phyloP scores from a whole-genome alignment of 2,797 vertebrate genomes.

The Meda fulgida region DNA sequence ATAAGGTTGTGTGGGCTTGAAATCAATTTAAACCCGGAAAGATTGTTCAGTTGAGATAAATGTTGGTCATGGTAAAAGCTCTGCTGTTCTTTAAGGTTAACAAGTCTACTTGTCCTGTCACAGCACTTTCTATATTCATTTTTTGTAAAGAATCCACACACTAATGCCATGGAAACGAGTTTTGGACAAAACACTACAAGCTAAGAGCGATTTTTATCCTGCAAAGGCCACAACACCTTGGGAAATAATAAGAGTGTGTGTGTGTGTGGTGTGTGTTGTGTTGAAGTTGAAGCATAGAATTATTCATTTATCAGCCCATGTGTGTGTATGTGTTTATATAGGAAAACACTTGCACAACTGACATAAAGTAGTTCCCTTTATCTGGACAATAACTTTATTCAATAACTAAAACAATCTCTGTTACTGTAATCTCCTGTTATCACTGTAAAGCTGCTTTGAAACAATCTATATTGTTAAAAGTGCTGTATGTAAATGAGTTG shows the following conservation, averaged over 20 bases:
- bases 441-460: too few species aligned
- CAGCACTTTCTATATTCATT: not conserved
- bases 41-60: not conserved
- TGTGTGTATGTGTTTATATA: not conserved
- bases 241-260: not conserved
- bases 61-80: not conserved
- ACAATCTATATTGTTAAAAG: too few species aligned
- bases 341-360: not conserved
- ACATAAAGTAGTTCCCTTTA: too few species aligned
- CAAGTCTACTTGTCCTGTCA: not conserved
- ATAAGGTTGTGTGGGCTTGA: not conserved
- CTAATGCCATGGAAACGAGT: slow-evolving; percentile 62
- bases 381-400: too few species aligned
- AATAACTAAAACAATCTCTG: too few species aligned
- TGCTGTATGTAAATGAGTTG: too few species aligned
- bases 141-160: not conserved
- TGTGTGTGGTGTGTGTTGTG: not conserved
- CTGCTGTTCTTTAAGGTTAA: not conserved
- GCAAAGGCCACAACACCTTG: not conserved
- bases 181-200: slow-evolving; percentile 52
- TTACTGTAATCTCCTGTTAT: too few species aligned
- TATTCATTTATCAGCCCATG: not conserved
- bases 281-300: not conserved
- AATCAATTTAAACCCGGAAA: not conserved
- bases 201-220: slow-evolving; percentile 25